Base-by-base conservation (phyloP, 1,140 invertebrate species). In the Andricus grossulariae region DNA sequence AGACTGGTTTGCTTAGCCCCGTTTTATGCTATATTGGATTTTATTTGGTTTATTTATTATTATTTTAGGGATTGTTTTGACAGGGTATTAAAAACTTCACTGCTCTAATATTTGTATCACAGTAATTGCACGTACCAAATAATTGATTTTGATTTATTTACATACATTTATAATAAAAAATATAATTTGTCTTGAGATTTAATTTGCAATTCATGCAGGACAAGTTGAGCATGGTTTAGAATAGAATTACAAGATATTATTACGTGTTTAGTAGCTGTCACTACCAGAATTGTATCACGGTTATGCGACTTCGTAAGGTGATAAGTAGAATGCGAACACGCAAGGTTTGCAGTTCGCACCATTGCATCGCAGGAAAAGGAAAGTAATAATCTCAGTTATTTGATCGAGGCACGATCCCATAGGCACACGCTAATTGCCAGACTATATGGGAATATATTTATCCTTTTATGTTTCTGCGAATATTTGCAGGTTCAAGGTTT, bases 251-350 rank as follows among this genome's bases (percentile, higher is more conserved):
- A 25, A 66, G 57, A 66, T 66, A 21, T 15, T 66, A 32, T 66
- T 39, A 66, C 55, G 19, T 39, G 12, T 25, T 32, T 66, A 66
- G 57, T 66, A 66, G 39, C 57, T 66, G 57, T 66, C 21, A 32
- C 21, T 66, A 25, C 25, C 57, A 39, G 32, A 66, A 66, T 66
- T 66, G 39, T 66, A 39, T 39, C 21, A 66, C 57, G 32, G 57
- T 66, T 25, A 66, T 39, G 21, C 39, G 25, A 66, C 57, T 66
- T 21, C 21, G 21, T 19, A 25, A 25, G 39, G 57, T 66, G 21
- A 66, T 66, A 66, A 66, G 57, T 32, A 66, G 21, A 66, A 66
- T 66, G 57, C 25, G 57, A 66, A 66, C 57, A 66, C 57, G 57
- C 57, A 25, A 66, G 25, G 4, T 32, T 32, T 5, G 25, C 4